phyloP scores from a whole-genome alignment of 2,113 vertebrate genomes.

The Puffinus mauretanicus region DNA sequence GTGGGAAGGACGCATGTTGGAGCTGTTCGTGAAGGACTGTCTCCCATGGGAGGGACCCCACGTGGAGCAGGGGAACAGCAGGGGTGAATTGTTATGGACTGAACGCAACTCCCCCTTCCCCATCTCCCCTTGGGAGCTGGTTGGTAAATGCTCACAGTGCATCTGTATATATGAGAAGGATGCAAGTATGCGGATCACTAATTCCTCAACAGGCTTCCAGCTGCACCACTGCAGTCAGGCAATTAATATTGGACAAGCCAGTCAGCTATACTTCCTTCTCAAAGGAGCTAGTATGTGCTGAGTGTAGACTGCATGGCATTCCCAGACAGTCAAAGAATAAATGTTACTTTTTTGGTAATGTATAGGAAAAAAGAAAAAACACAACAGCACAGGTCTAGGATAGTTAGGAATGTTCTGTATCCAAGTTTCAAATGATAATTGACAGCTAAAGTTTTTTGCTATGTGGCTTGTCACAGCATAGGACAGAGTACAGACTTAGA shows the following conservation, averaged over 20 bases:
- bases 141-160: not conserved
- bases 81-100: not conserved
- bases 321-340: not conserved
- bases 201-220: not conserved
- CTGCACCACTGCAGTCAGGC: not conserved
- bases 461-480: not conserved
- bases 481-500: not conserved
- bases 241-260: not conserved
- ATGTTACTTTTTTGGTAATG: not conserved
- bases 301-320: not conserved
- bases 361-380: not conserved
- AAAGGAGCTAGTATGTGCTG: not conserved
- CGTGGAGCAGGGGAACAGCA: not conserved
- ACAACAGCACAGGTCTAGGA: not conserved
- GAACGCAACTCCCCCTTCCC: not conserved
- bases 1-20: too few relatives aligned
- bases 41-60: not conserved
- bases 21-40: not conserved
- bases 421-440: not conserved
- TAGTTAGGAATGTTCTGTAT: not conserved
- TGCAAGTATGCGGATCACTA: rapidly evolving
- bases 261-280: not conserved
- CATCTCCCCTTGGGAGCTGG: not conserved
- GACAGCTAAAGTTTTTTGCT: not conserved
- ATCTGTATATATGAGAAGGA: not conserved